Conservation (phyloP, 2,888 invertebrate species). For the Rotaria magnacalcarata region DNA sequence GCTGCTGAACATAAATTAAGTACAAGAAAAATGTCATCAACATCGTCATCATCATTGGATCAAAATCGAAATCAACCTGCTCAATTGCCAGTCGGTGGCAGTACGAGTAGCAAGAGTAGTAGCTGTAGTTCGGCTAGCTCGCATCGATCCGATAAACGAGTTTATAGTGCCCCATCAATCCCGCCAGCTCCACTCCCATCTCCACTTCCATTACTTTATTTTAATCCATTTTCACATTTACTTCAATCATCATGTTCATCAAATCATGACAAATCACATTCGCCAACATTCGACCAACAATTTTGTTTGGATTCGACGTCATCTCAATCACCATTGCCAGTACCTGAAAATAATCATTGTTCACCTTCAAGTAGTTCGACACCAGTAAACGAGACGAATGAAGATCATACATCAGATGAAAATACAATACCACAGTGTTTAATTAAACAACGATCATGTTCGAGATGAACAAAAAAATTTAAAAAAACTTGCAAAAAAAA, state of each 20-base stretch:
- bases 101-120: constrained; percentile 23
- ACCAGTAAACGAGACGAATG: not conserved
- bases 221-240: not conserved
- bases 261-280: not conserved
- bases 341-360: not conserved
- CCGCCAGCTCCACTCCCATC: not conserved
- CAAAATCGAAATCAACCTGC: not conserved
- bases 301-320: not conserved
- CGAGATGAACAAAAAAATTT: not conserved
- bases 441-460: not conserved
- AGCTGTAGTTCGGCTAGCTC: not conserved
- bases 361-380: not conserved
- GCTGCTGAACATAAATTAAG: constrained; percentile 70
- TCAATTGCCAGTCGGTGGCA: not conserved
- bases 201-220: constrained; percentile 1
- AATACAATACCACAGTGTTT: not conserved
- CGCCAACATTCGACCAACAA: not conserved
- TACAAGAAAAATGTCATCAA: constrained; percentile 34
- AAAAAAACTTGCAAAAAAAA: too few relatives aligned
- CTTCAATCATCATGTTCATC: constrained; percentile 33
- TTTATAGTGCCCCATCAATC: not conserved
- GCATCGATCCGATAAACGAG: not conserved
- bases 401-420: not conserved
- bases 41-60: constrained; percentile 4
- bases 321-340: not conserved